Base-by-base conservation (phyloP, 2,888 invertebrate genomes). In the Pycnomerus fuliginosus region DNA sequence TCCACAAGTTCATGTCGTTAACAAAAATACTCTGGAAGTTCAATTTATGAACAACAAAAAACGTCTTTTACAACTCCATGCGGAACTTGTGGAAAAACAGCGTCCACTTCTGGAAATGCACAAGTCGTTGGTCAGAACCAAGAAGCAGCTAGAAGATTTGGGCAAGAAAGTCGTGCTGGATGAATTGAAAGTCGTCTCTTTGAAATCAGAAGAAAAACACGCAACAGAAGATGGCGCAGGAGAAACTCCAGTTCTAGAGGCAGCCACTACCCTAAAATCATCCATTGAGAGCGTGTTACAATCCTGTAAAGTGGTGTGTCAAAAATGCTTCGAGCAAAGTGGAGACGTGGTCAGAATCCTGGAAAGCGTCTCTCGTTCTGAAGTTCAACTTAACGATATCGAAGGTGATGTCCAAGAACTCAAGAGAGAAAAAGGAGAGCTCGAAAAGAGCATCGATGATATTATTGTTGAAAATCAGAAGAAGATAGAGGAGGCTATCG, bases 41-140 rank as follows among this genome's bases (percentile, higher is more conserved):
- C 69, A 70, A 46, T 72, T 70, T 45, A 39, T 63, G 10, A 62
- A 61, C 42, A 71, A 69, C 48, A 69, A 68, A 48, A 68, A 66
- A 46, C 56, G 63, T n/a, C 52, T 68, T 17, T 41, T 60, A 1
- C 47, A 50, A 24, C 37, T 70, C 31, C 66, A 64, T 14, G 64
- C 65, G 23, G 70, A 71, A 11, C 34, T 71, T 3, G 13, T 60
- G 2, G 64, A 61, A 3, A 70, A 65, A 40, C 71, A 70, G 38
- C 65, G 65, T 40, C 68, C 68, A 0, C 53, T 70, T 2, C 29
- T 67, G 12, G 69, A 70, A 28, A 40, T 69, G 16, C 69, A 72
- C 44, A 62, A 68, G 33, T 56, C 56, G 16, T 46, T 72, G 23
- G n/a, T 61, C 2, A 57, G 66, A 20, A 56, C 70, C 14, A 69